Evolutionary conservation across 2,113 vertebrate species (phyloP).

Genomic region (Strigops habroptila): DNA sequence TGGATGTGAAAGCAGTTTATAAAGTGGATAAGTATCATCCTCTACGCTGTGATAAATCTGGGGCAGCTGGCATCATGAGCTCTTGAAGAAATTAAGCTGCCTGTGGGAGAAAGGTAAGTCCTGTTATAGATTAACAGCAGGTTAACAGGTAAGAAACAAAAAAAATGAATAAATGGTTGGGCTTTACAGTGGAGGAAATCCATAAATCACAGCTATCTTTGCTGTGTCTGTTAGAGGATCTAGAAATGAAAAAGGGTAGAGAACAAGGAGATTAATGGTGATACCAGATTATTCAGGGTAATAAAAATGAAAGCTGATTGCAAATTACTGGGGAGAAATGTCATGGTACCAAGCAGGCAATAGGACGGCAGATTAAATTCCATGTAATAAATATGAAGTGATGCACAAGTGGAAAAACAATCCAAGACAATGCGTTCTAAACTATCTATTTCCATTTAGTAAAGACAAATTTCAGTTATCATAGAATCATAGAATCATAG

Average conservation of each 20-base stretch:
- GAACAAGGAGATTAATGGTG: background rate
- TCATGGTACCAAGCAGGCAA: background rate
- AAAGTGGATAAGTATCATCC: background rate
- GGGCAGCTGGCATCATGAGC: background rate
- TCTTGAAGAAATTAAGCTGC: slow-evolving; percentile 9
- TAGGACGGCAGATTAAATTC: background rate
- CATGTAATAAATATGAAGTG: background rate
- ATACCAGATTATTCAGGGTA: background rate
- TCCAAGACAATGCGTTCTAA: background rate
- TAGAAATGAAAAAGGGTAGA: background rate
- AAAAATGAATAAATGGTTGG: background rate
- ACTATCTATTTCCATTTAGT: background rate
- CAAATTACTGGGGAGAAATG: background rate
- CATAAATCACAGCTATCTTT: background rate
- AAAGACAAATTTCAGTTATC: background rate
- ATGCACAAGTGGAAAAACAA: background rate
- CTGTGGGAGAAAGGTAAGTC: background rate
- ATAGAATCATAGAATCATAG: too few relatives aligned
- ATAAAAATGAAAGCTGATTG: slow-evolving; percentile 15
- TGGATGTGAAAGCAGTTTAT: background rate
- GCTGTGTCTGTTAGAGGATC: background rate
- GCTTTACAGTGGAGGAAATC: background rate
- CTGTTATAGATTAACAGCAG: background rate
- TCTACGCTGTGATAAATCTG: background rate
- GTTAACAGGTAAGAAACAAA: background rate